Conservation (phyloP, 2,113 vertebrate species). For the Charina bottae region DNA sequence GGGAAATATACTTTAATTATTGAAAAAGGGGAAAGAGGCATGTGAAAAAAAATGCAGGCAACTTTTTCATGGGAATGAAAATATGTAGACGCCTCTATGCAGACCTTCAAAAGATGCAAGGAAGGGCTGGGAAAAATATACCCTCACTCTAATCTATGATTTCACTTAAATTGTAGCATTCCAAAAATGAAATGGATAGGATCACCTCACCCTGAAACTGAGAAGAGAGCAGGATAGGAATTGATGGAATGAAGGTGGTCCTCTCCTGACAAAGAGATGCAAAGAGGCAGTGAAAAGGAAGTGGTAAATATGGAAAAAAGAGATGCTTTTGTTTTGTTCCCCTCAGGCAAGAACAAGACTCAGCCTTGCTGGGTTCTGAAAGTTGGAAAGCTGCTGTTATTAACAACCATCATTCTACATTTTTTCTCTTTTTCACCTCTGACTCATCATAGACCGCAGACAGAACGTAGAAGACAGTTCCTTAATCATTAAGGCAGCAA, state of each 20-base stretch:
- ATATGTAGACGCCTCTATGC: background rate
- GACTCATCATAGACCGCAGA: conserved; percentile 5
- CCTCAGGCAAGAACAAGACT: background rate
- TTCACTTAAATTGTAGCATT: background rate
- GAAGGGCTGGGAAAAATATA: background rate
- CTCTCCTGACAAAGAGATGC: background rate
- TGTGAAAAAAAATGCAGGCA: too few relatives aligned
- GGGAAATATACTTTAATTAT: too few relatives aligned
- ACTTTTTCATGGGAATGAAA: too few relatives aligned
- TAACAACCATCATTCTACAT: background rate
- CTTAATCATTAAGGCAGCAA: background rate
- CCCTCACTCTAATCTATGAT: background rate
- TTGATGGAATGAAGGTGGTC: background rate
- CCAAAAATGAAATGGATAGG: background rate
- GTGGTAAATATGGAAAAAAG: background rate
- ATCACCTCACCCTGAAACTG: background rate
- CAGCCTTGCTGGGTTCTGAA: background rate
- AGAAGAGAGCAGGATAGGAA: background rate
- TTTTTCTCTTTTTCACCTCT: background rate
- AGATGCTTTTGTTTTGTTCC: background rate
- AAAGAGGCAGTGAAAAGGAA: background rate
- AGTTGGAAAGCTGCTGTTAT: background rate
- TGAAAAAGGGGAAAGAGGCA: too few relatives aligned
- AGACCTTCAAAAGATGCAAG: background rate
- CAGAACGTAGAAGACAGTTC: background rate